These are phyloP conservation scores for Drosophila maculinotata DNA, from an alignment of 2,888 invertebrate species.

Conservation along the genomic window DNA sequence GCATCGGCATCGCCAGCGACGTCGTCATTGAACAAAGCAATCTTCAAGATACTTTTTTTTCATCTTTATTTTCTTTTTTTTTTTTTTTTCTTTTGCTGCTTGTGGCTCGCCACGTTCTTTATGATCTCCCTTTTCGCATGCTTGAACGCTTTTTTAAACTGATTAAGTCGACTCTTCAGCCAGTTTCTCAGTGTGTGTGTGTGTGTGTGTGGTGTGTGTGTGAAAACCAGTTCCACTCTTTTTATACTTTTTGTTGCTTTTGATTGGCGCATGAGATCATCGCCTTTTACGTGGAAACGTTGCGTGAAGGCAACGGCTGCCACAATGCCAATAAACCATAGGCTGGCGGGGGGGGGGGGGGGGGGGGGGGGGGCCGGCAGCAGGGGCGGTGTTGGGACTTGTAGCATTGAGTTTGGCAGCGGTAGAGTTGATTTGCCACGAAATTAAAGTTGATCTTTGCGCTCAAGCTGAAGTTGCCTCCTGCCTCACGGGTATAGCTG, in stretches of 20 bases:
- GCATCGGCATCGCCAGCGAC: conserved; percentile 50
- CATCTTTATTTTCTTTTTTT: conserved; percentile 8
- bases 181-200: conserved; percentile 10
- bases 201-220: conserved; percentile 48
- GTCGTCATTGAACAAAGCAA: conserved; percentile 75
- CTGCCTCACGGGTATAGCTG: conserved; percentile 27
- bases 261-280: conserved; percentile 80
- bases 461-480: conserved; percentile 15
- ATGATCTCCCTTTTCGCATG: conserved; percentile 70
- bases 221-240: conserved; percentile 64
- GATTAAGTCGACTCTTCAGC: conserved; percentile 79
- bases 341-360: not conserved
- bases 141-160: conserved; percentile 80
- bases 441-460: conserved; percentile 77
- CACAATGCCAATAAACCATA: conserved; percentile 49
- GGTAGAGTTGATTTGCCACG: conserved; percentile 77
- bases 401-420: conserved; percentile 11
- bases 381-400: not conserved
- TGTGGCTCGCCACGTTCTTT: too few relatives aligned
- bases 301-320: conserved; percentile 69
- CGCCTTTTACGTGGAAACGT: conserved; percentile 77
- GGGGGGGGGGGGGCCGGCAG: not conserved
- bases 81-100: conserved; percentile 14
- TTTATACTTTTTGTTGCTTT: conserved; percentile 43
- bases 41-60: conserved; percentile 66